Conservation (phyloP, 2,888 invertebrate genomes). For the Microplitis deprimator region DNA sequence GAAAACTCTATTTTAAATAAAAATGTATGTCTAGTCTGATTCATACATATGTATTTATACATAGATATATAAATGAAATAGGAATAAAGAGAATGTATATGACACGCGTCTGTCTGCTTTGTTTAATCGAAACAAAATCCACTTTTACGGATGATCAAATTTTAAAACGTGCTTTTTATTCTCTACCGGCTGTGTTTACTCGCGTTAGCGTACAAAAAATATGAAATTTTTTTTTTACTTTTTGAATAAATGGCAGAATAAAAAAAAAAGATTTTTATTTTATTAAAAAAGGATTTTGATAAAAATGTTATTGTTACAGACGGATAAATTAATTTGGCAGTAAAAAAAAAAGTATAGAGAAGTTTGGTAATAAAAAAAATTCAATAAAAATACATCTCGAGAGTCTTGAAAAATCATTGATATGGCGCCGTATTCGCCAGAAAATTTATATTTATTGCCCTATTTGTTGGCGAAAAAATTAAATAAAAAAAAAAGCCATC, state of each 20-base stretch:
- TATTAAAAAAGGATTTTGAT: not conserved
- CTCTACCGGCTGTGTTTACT: not conserved
- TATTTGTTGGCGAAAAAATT: slow-evolving; percentile 18
- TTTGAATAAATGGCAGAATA: not conserved
- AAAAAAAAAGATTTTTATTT: not conserved
- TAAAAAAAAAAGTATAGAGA: not conserved
- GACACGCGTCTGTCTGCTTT: slow-evolving; percentile 5
- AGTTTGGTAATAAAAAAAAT: not conserved
- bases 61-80: not conserved
- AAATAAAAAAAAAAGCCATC: not conserved
- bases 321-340: not conserved
- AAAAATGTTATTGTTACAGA: not conserved
- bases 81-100: slow-evolving; percentile 1
- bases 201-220: not conserved
- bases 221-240: not conserved
- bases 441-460: slow-evolving; percentile 27
- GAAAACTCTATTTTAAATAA: not conserved
- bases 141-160: slow-evolving; percentile 12
- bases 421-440: not conserved
- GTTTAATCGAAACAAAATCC: slow-evolving; percentile 6
- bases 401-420: not conserved
- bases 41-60: not conserved
- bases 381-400: not conserved
- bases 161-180: not conserved
- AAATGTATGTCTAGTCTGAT: not conserved